Base-by-base conservation (phyloP, 92 coral and sea anemone species). In the Palythoa caribaeorum region DNA sequence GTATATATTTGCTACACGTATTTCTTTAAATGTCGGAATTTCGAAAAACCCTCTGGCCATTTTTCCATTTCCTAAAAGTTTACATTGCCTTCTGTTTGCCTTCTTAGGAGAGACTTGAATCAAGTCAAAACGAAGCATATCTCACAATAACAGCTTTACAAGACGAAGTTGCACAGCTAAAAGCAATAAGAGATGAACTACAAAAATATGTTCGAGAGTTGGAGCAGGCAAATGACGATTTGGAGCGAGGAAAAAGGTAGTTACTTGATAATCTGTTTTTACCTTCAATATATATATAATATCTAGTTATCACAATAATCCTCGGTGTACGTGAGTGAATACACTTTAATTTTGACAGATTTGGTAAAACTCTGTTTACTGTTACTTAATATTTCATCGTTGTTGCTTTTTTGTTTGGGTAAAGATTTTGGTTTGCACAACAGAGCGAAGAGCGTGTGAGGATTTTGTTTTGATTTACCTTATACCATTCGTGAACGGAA, bases 171-270 rank as follows among this genome's bases (percentile, higher is more conserved):
- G 99, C 99, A 14, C 99, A 97, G 80, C 91, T 97, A 9, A 94
- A 96, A 94, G 99, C 99, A n/a, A 97, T 97, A 40, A 90, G 94
- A 77, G 99, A 94, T 83, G 99, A 96, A 87, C 96, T 97, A 13
- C 94, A 93, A 87, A 96, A 97, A 88, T 97, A 97, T 77, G 99
- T 97, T 87, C 96, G 99, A 84, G 98, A 97, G 85, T 93, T 97
- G 65, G 99, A 97, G 87, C 99, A 97, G 77, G 98, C 99, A 16
- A 97, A 97, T 84, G 99, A 97, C 88, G 99, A 97, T 89, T 80
- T 97, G 71, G 99, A 97, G 88, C 92, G 99, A 84, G 99, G 97
- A 17, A 97, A 97, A 93, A 96, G 99, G 99, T 97, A 77, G 84
- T n/a, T 40, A 36, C 20, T 55, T 20, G 76, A 44, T 65, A 81